Evolutionary conservation across 2,888 invertebrate species (phyloP).

Genomic region (Girardia tigrina): DNA sequence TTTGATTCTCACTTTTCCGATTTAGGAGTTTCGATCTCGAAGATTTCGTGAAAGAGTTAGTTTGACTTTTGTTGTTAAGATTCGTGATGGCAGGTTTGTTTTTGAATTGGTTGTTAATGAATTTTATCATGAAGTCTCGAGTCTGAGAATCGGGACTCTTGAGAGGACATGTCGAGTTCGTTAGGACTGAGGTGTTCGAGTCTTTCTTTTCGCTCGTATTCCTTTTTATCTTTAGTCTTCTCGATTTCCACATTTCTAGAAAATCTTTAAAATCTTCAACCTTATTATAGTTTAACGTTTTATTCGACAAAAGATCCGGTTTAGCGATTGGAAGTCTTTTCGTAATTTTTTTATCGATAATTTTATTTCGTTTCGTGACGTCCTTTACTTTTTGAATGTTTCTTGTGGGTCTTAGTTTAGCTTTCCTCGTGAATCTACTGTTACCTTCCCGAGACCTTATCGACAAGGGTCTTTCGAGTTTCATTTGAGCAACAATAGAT

Average conservation of each 20-base stretch:
- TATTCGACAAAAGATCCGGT: neutral
- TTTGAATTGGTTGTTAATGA: neutral
- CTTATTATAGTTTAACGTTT: neutral
- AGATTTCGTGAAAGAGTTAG: neutral
- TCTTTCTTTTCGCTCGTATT: neutral
- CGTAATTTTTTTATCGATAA: neutral
- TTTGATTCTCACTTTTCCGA: neutral
- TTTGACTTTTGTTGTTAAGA: neutral
- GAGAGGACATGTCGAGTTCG: neutral
- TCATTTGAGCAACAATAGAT: neutral
- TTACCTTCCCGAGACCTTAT: neutral
- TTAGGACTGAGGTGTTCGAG: neutral
- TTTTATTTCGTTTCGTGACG: neutral
- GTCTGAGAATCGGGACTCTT: constrained; percentile 6
- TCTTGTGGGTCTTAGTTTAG: neutral
- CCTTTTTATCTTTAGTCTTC: neutral
- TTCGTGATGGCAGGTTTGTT: neutral
- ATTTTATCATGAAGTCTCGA: constrained; percentile 7
- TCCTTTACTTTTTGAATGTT: neutral
- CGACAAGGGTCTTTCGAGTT: neutral
- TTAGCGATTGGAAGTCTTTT: neutral
- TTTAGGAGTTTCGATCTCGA: neutral
- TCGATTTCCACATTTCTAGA: neutral
- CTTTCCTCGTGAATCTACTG: neutral
- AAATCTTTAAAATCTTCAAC: neutral